Evolutionary conservation across 2,888 invertebrate genomes (phyloP).

Genomic region (Cephus pulcher): DNA sequence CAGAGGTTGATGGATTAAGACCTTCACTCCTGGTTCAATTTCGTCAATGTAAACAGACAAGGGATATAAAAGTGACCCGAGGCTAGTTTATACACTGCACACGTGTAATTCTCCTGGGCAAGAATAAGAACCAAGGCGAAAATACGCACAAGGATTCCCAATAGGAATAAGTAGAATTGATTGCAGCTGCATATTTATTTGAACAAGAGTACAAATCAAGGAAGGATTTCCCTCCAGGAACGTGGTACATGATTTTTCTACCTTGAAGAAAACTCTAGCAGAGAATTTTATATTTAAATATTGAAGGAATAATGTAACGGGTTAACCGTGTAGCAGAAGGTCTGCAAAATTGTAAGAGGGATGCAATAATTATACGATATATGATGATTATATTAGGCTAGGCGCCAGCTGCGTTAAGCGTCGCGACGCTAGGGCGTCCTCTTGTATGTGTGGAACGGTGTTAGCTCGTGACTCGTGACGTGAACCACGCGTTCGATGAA

Average conservation of each 20-base stretch:
- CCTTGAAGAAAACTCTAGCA: background rate
- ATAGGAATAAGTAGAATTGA: background rate
- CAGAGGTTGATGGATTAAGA: background rate
- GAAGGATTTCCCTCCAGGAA: background rate
- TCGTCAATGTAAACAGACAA: background rate
- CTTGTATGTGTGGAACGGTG: background rate
- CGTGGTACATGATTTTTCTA: background rate
- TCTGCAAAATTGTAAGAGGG: background rate
- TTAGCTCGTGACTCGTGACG: background rate
- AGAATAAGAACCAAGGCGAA: background rate
- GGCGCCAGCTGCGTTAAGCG: constrained; percentile 5
- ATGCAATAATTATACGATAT: constrained; percentile 3
- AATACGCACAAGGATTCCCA: background rate
- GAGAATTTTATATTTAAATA: background rate
- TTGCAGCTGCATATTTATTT: background rate
- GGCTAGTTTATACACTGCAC: background rate
- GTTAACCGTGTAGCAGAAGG: background rate
- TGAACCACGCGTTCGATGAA: background rate
- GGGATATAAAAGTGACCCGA: background rate
- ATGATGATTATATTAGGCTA: background rate
- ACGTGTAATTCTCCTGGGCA: background rate
- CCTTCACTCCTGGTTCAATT: background rate
- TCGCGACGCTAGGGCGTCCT: constrained; percentile 4
- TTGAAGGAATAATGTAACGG: background rate
- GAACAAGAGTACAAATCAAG: background rate